Percentiles rank a stretch among this genome's conserved stretches.
Evolutionary conservation across 2,888 invertebrate genomes (phyloP).

Genomic region (Amiota mariae): DNA sequence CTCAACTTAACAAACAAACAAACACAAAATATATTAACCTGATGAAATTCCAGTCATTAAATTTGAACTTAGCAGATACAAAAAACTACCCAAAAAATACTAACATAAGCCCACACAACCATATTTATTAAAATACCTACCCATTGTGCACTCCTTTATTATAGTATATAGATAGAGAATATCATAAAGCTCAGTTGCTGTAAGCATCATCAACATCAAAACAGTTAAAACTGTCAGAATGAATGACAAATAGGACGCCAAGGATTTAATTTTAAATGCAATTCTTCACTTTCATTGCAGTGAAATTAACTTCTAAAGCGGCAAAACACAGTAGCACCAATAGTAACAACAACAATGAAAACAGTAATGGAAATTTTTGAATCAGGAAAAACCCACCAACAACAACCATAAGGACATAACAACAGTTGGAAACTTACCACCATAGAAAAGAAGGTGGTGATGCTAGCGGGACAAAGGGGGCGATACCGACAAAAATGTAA

Average conservation of each 20-base stretch:
- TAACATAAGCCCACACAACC: constrained; percentile 3
- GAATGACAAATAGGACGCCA: constrained; percentile 61
- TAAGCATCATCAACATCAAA: constrained; percentile 29
- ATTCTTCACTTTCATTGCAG: constrained; percentile 51
- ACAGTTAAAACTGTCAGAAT: constrained; percentile 60
- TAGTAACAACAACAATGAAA: constrained; percentile 43
- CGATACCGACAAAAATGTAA: constrained; percentile 41
- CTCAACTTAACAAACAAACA: no score
- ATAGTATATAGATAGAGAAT: no score
- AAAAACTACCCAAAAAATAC: background rate
- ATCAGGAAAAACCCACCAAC: constrained; percentile 7
- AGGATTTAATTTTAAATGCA: constrained; percentile 67
- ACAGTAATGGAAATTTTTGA: constrained; percentile 55
- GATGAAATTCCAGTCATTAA: constrained; percentile 5
- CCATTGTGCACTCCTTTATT: no score
- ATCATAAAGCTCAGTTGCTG: background rate
- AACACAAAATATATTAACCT: no score
- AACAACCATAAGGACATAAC: constrained; percentile 12
- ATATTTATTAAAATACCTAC: background rate
- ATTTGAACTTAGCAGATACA: background rate
- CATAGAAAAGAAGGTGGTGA: background rate
- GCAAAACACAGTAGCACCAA: constrained; percentile 44
- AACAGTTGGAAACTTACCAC: constrained; percentile 21
- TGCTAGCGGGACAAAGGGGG: constrained; percentile 34
- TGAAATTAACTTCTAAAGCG: constrained; percentile 55